Percentiles rank a stretch among this genome's conserved stretches.
Conservation (phyloP, 2,113 vertebrate genomes). For the Carettochelys insculpta region DNA sequence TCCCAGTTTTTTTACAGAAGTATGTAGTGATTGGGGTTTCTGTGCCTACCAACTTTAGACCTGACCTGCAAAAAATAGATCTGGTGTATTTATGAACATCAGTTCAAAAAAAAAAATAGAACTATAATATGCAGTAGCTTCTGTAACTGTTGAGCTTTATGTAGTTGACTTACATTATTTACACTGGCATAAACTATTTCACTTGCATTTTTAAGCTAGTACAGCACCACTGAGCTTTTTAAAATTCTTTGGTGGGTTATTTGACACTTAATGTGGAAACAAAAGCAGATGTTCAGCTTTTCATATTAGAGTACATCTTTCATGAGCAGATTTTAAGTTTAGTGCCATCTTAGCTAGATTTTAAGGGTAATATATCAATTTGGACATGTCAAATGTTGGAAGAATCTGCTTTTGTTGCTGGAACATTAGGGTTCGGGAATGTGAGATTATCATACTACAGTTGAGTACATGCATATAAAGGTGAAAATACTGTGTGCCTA, state of each 20-base stretch:
- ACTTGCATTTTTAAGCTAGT: fast-evolving
- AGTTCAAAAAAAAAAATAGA: background rate
- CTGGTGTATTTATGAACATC: background rate
- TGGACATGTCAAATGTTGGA: background rate
- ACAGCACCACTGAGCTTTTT: background rate
- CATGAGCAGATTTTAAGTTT: background rate
- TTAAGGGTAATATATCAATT: background rate
- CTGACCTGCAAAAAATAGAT: background rate
- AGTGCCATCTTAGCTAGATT: background rate
- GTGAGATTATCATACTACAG: background rate
- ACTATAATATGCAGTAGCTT: background rate
- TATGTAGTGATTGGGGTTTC: background rate
- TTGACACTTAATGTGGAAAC: fast-evolving
- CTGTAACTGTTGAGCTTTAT: background rate
- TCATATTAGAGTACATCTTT: background rate
- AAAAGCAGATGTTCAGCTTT: background rate
- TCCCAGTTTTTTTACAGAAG: background rate
- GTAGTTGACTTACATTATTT: fast-evolving
- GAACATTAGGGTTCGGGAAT: fast-evolving
- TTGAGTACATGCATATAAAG: background rate
- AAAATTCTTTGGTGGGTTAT: background rate
- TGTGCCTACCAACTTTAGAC: background rate
- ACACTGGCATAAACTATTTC: fast-evolving
- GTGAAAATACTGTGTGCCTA: fast-evolving
- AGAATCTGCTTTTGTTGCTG: background rate